phyloP scores from a whole-genome alignment of 2,888 invertebrate genomes.

The Pheosia tremula region DNA sequence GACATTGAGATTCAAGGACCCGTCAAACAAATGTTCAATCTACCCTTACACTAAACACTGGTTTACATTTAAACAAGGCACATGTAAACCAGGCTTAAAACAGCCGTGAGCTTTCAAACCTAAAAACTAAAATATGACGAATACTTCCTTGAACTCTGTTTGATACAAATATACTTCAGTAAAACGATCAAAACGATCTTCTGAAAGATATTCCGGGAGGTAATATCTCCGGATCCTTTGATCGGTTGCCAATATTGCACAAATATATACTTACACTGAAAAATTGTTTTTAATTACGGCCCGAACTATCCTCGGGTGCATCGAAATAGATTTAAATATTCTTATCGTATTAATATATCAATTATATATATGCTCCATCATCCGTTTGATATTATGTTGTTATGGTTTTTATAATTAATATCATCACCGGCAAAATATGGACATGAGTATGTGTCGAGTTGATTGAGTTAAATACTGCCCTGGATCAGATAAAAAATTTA shows the following conservation, averaged over 20 bases:
- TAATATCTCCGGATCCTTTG: constrained; percentile 35
- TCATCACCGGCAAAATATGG: no score
- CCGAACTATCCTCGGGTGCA: constrained; percentile 11
- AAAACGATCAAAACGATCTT: background rate
- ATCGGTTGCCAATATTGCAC: constrained; percentile 38
- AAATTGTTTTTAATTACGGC: constrained; percentile 16
- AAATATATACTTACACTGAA: constrained; percentile 6
- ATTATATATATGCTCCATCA: constrained; percentile 13
- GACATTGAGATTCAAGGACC: background rate
- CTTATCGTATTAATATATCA: background rate
- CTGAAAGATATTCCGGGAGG: constrained; percentile 9
- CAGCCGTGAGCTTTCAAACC: background rate
- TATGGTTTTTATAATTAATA: constrained; percentile 4
- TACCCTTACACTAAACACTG: no score
- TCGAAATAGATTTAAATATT: constrained; percentile 17
- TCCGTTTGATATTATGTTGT: constrained; percentile 11
- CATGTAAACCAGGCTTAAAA: no score
- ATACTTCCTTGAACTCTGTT: constrained; percentile 2
- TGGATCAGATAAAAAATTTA: no score
- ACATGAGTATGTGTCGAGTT: no score
- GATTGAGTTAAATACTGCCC: no score
- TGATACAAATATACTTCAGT: background rate
- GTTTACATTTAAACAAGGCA: no score
- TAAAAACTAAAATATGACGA: background rate
- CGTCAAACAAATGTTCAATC: background rate